Base-by-base conservation (phyloP, 1,140 invertebrate species). In the Lordiphosa mommai region DNA sequence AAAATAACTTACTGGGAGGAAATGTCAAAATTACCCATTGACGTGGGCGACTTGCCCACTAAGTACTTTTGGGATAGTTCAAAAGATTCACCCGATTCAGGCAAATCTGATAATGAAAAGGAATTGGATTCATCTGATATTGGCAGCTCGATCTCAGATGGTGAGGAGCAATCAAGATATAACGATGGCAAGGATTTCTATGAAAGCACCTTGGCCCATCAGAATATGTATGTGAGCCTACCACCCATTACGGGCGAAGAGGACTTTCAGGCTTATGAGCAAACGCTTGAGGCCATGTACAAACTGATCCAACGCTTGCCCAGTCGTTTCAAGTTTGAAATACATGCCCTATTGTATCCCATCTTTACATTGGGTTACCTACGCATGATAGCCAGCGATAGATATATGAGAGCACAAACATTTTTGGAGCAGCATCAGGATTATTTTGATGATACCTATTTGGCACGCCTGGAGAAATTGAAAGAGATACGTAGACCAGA, bases 261-360 rank as follows among this genome's bases (percentile, higher is more conserved):
- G 10, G 27, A 36, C 0, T 33, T 61, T 1, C 14, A 13, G 10
- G 52, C 57, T 0, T 79, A 80, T 3, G 64, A 69, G 9, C 4
- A 34, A 10, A 14, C 51, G 0, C 51, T 73, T 4, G 12, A 49
- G 3, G 16, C 40, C 13, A 17, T 79, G 0, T 10, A 32, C 10
- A 37, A 17, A 2, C 14, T 73, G 0, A 10, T 55, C 0, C 1
- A 27, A 0, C 6, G 2, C 14, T 16, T 41, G 0, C 60, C 74
- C 7, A 69, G 66, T 49, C 52, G 55, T 3, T 30, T 56, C 8
- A 67, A 49, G 14, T 68, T 61, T 4, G 61, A 80, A n/a, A n/a
- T 71, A 2, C 36, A 51, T 5, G 20, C 8, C 0, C 5, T 80
- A 7, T 8, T 76, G 0, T 80, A 53, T 32, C 76, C 76, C 1